Evolutionary conservation across 2,888 invertebrate species (phyloP).

Genomic region (Acrobasis suavella): DNA sequence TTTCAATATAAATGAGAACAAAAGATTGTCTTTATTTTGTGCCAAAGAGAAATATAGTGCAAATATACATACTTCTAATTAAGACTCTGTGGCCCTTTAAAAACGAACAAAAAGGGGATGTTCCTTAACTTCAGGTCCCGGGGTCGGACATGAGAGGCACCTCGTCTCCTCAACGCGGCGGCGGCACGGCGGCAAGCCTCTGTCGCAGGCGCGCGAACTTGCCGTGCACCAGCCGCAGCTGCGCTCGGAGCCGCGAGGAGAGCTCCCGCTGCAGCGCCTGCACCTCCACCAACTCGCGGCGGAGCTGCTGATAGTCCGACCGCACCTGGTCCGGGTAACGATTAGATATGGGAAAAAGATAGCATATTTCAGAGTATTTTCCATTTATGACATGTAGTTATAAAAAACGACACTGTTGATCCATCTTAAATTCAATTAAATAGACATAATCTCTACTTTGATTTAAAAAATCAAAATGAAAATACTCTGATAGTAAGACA

Average conservation of each 20-base stretch:
- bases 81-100: no score
- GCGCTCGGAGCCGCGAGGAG: constrained; percentile 87
- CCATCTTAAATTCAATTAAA: neutral
- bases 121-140: neutral
- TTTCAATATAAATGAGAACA: no score
- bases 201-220: constrained; percentile 88
- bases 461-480: neutral
- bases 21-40: no score
- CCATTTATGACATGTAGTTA: neutral
- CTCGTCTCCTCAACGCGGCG: constrained; percentile 49
- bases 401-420: neutral
- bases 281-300: constrained; percentile 90
- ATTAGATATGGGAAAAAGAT: neutral
- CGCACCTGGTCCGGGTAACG: constrained; percentile 76
- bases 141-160: constrained; percentile 31
- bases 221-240: constrained; percentile 87
- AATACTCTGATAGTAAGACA: neutral
- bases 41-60: no score
- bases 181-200: constrained; percentile 83
- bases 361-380: constrained; percentile 1
- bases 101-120: neutral
- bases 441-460: neutral
- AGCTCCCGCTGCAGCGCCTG: constrained; percentile 91
- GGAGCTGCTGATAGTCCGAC: constrained; percentile 89
- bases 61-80: no score